A percentile compares a stretch with the other conserved stretches of the same genome.
phyloP scores from a whole-genome alignment of 1,140 invertebrate genomes.

The Nasonia giraulti region DNA sequence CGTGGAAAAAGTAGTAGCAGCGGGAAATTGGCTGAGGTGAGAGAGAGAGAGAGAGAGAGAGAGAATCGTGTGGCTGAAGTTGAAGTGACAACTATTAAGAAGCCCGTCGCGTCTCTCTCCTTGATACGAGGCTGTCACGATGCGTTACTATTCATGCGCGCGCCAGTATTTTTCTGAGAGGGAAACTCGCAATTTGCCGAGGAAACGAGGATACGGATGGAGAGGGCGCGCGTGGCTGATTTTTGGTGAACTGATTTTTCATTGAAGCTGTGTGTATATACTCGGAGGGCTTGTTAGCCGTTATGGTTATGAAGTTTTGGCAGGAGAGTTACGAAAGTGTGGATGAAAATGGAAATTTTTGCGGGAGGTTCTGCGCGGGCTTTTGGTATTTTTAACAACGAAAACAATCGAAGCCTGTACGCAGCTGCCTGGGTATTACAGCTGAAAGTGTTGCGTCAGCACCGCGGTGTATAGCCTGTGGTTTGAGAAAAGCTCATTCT shows the following conservation, averaged over 20 bases:
- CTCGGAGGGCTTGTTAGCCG: not conserved
- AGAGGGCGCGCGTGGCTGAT: not conserved
- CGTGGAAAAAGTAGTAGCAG: not conserved
- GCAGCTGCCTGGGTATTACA: too few species aligned
- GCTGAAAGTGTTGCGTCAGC: too few species aligned
- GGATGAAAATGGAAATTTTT: not conserved
- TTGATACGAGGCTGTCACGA: not conserved
- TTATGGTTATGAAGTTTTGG: not conserved
- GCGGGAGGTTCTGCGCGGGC: too few species aligned
- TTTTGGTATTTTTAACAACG: too few species aligned
- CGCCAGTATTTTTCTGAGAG: not conserved
- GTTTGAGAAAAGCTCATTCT: too few species aligned
- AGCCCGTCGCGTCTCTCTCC: not conserved
- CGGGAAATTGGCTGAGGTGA: not conserved
- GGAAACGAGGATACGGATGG: too few species aligned
- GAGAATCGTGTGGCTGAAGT: not conserved
- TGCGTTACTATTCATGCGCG: conserved; percentile 18
- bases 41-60: not conserved
- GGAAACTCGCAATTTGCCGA: not conserved
- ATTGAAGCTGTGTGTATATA: not conserved
- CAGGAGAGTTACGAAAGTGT: not conserved
- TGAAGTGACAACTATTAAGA: conserved; percentile 24
- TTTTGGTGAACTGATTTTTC: too few species aligned
- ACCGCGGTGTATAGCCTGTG: too few species aligned
- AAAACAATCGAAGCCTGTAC: too few species aligned